Conservation (phyloP, 2,113 vertebrate genomes). For the Microtus montanus region DNA sequence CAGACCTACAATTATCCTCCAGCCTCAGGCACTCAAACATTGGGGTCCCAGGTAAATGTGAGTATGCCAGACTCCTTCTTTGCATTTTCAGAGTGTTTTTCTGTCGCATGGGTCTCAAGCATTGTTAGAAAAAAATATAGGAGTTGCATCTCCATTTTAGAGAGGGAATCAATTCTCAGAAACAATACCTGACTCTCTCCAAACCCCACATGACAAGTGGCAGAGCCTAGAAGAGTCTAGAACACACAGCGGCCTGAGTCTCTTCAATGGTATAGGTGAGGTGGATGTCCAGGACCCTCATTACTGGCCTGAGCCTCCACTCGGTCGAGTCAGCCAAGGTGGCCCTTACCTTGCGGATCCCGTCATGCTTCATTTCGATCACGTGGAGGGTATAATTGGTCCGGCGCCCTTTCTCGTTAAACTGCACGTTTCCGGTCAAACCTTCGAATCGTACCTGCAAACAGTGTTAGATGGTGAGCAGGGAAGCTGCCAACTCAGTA, state of each 20-base stretch:
- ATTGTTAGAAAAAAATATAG: not conserved
- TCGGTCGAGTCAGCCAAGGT: not conserved
- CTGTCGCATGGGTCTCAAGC: not conserved
- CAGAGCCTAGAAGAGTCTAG: not conserved
- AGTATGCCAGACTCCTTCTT: not conserved
- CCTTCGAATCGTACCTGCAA: constrained; percentile 95
- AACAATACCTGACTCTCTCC: not conserved
- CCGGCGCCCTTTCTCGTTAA: constrained; percentile 97
- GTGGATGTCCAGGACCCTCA: not conserved
- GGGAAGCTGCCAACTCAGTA: not conserved
- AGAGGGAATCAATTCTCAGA: not conserved
- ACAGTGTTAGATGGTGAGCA: constrained; percentile 16
- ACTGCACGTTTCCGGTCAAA: constrained; percentile 97
- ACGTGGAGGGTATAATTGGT: constrained; percentile 97
- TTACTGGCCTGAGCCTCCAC: not conserved
- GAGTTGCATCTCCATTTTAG: constrained; percentile 17
- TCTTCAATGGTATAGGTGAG: not conserved
- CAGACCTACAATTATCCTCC: not conserved
- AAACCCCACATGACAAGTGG: not conserved
- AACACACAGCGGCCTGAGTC: not conserved
- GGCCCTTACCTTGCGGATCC: constrained; percentile 93
- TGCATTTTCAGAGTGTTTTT: not conserved
- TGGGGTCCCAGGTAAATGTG: not conserved
- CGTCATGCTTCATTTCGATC: constrained; percentile 95
- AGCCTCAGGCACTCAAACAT: not conserved